Base-by-base conservation (phyloP, 2,888 invertebrate genomes). In the Trachelus troglodyta region DNA sequence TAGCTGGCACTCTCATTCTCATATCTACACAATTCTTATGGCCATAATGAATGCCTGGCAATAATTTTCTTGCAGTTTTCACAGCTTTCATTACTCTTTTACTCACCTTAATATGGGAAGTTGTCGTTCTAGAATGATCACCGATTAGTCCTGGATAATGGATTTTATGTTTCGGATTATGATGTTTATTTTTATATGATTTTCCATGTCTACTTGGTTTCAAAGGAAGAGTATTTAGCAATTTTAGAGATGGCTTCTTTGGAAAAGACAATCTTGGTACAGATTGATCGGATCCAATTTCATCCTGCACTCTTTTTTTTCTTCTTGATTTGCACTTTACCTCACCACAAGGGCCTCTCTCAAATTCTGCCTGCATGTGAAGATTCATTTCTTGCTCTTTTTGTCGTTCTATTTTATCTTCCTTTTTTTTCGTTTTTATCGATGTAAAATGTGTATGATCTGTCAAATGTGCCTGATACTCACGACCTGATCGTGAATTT, bases 11-110 rank as follows among this genome's bases (percentile, higher is more conserved):
- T 37, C 87, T 79, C 79, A 84, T 77, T 74, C 83, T 81, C 4
- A 84, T 40, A 33, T 87, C 85, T 12, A 85, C 33, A 77, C 88
- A 88, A 77, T 85, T 85, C 81, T 83, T 85, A 69, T 88, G 88
- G 11, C 88, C 88, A 74, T 85, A 83, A 71, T 83, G 84, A 12
- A 85, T 80, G 11, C 84, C 83, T 73, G 84, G 82, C 12, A 33
- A 69, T 69, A 80, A 80, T 12, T 73, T 77, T 69, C 76, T 68
- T 12, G 77, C 77, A 11, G 78, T 77, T 69, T 81, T 77, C 3
- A 84, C 81, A 12, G 83, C 74, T 40, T 77, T 81, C 82, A 84
- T 83, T 15, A 83, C 79, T 71, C 79, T 76, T 37, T 79, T 83
- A 71, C 83, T 83, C 23, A 84, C 83, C 73, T 76, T 80, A 4